Conservation (phyloP, 2,888 invertebrate genomes). For the Drosophila anomelani region DNA sequence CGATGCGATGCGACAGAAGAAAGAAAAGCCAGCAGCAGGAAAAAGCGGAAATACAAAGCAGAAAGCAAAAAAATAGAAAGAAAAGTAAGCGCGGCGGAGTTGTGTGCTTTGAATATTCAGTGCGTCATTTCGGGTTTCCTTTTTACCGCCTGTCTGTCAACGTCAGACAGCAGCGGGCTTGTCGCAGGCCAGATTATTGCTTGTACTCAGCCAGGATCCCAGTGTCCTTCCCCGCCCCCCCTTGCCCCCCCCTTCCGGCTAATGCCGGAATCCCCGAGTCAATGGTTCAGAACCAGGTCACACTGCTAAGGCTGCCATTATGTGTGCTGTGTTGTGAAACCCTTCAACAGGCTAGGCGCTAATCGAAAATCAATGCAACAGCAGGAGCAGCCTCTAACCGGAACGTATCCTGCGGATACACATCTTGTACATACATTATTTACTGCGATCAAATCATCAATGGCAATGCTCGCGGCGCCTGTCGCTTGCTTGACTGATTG, state of each 20-base stretch:
- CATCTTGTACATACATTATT: constrained; percentile 60
- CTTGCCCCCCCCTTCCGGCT: constrained; percentile 12
- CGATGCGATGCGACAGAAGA: constrained; percentile 55
- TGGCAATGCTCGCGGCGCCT: constrained; percentile 56
- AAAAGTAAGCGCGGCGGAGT: constrained; percentile 57
- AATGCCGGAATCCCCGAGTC: constrained; percentile 66
- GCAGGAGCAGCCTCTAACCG: constrained; percentile 23
- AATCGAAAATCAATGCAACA: constrained; percentile 75
- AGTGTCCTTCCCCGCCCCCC: not conserved
- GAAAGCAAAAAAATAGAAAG: constrained; percentile 16
- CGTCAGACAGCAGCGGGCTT: constrained; percentile 41
- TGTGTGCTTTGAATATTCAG: constrained; percentile 75
- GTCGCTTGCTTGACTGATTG: constrained; percentile 71
- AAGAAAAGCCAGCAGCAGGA: constrained; percentile 49
- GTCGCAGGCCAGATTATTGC: constrained; percentile 73
- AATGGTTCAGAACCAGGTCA: constrained; percentile 74
- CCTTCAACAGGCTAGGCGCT: constrained; percentile 57
- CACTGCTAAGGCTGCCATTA: constrained; percentile 62
- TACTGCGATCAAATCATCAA: constrained; percentile 72
- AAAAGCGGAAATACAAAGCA: constrained; percentile 41
- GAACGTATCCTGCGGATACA: constrained; percentile 39
- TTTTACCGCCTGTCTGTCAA: constrained; percentile 40
- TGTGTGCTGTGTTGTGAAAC: constrained; percentile 41
- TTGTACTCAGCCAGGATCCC: constrained; percentile 52
- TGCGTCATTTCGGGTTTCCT: constrained; percentile 62